Evolutionary conservation across 2,888 invertebrate genomes (phyloP).

Genomic region (Anarsia innoxiella): DNA sequence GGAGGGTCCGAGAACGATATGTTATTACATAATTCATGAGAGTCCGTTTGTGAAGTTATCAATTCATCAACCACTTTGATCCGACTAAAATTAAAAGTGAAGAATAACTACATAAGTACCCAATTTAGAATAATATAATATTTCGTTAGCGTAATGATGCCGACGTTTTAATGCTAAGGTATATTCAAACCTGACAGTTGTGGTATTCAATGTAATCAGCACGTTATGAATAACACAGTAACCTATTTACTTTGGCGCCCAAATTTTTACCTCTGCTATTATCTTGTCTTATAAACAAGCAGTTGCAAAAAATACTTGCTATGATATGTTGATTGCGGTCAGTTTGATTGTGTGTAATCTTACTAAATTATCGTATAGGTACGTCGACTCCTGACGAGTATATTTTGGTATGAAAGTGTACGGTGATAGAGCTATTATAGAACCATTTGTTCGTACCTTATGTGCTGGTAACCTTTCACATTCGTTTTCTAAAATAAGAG

Average conservation of each 20-base stretch:
- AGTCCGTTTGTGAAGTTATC: conserved; percentile 19
- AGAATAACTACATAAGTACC: too few species aligned
- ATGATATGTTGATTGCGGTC: conserved; percentile 38
- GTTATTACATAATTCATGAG: conserved; percentile 42
- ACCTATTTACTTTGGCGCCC: conserved; percentile 36
- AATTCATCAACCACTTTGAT: conserved; percentile 15
- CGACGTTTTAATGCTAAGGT: too few species aligned
- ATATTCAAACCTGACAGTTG: too few species aligned
- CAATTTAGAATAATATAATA: too few species aligned
- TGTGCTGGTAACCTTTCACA: too few species aligned
- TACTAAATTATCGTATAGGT: conserved; percentile 47
- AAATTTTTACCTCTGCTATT: conserved; percentile 17
- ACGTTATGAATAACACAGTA: conserved; percentile 14
- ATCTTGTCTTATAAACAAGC: conserved; percentile 45
- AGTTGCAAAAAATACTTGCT: conserved; percentile 48
- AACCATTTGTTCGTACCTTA: conserved; percentile 1
- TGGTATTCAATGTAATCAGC: too few species aligned
- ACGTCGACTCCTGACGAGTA: too few species aligned
- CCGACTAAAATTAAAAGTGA: conserved; percentile 4
- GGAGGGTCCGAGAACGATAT: conserved; percentile 41
- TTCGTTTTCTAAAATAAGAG: too few species aligned
- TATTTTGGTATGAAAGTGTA: conserved; percentile 3
- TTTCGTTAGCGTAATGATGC: too few species aligned
- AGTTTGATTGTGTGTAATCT: conserved; percentile 42
- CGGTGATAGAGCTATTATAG: conserved; percentile 9